Conservation (phyloP, 2,797 vertebrate species). For the Muraenolepis orangiensis region DNA sequence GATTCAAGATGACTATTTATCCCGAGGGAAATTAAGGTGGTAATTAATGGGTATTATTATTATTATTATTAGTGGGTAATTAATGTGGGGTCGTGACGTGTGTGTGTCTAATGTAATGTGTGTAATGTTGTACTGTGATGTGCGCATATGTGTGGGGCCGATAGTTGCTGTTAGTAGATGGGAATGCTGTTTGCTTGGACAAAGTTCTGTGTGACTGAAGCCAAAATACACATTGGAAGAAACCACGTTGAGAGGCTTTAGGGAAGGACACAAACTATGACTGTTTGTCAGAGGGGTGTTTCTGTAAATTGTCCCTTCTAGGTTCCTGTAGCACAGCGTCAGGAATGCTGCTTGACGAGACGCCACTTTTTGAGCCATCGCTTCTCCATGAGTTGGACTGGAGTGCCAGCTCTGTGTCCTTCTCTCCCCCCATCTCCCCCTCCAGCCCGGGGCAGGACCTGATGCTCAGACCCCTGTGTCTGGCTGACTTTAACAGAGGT, state of each 20-base stretch:
- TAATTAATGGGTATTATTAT: no score
- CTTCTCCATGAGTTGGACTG: slow-evolving; percentile 90
- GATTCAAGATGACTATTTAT: no score
- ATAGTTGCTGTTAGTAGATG: neutral
- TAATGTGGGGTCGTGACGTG: no score
- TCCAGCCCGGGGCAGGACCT: slow-evolving; percentile 84
- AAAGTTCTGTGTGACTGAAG: slow-evolving; percentile 38
- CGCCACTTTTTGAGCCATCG: slow-evolving; percentile 86
- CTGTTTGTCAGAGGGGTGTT: neutral
- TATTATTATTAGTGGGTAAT: no score
- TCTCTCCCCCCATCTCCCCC: slow-evolving; percentile 87
- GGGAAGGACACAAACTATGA: neutral
- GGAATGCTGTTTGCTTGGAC: slow-evolving; percentile 34
- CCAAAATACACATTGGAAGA: slow-evolving; percentile 15
- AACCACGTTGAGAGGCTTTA: neutral
- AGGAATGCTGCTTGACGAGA: slow-evolving; percentile 84
- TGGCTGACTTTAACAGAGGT: slow-evolving; percentile 89
- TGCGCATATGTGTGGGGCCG: neutral
- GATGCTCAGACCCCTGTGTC: slow-evolving; percentile 87
- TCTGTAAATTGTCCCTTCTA: slow-evolving; percentile 2
- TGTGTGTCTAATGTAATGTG: no score
- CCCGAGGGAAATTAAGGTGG: no score
- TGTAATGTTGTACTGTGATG: neutral
- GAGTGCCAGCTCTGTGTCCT: slow-evolving; percentile 79
- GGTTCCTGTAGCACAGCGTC: slow-evolving; percentile 30